Base-by-base conservation (phyloP, 2,113 vertebrate genomes). In the Neopipo cinnamomea region DNA sequence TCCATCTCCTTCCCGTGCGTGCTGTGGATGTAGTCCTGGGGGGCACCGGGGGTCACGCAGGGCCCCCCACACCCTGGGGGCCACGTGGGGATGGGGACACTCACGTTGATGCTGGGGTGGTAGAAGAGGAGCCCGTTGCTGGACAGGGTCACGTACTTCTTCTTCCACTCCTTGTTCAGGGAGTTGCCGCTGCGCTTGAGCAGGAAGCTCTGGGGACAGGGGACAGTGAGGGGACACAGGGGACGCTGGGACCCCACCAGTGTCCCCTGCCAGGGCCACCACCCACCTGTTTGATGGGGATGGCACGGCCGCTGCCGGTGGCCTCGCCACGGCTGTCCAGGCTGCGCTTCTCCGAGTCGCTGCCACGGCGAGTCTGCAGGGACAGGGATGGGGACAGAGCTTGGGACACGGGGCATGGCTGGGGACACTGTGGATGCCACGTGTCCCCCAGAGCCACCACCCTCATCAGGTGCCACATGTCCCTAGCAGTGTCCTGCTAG, bases 121-220 rank as follows among this genome's bases (percentile, higher is more conserved):
- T 99, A 99, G 63, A 98, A 98, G 63, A 99, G 97, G 39, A 99
- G 98, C 79, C 99, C 99, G 0, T 99, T 99, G 97, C 98, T 99
- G 88, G 98, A 98, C 92, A 99, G 95, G 5, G 99, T 99, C 67
- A 99, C 99, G 2, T 98, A 99, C 71, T 99, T 99, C 98, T 99
- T 99, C 98, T 99, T 99, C 99, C 99, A 99, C 95, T 99, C 99
- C 97, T 99, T 99, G 93, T 99, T 99, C 95, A 99, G 98, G 81
- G 99, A 99, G 94, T 99, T 99, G 33, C 99, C 99, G 11, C 99
- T 99, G 78, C 99, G 98, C 96, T 99, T 99, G 97, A 99, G 98
- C 66, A 99, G 96, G 95, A 99, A 98, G 95, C 99, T 98, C 99
- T 99, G 97, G 75, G 68, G 91, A 56, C 24, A 14, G n/a, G 72